Base-by-base conservation (phyloP, 2,888 invertebrate genomes). In the Aproaerema taeniolella region DNA sequence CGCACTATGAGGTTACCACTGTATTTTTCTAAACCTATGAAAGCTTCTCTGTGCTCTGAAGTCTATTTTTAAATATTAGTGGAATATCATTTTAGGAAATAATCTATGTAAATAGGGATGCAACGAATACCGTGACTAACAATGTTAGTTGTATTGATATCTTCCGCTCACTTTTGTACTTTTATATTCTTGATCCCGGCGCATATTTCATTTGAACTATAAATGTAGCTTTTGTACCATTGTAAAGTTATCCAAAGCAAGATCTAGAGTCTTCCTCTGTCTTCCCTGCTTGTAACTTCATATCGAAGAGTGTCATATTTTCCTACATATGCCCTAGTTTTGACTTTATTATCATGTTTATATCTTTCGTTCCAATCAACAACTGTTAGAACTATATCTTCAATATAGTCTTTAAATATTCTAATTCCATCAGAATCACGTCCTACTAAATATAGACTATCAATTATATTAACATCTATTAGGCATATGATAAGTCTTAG, bases 111-210 rank as follows among this genome's bases (percentile, higher is more conserved):
- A 68, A 74, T 74, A 73, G 60, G 66, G 52, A 66, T 53, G 43
- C 67, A 67, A 73, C 66, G 62, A 70, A 67, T 52, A 58, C 61
- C 61, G 45, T 49, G 47, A 55, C 50, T 55, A 52, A 45, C 56
- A 50, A 53, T 66, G 53, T 66, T 61, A 61, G 58, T 52, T 63
- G 53, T 59, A n/a, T n/a, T n/a, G n/a, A n/a, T n/a, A 46, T 55
- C 56, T 70, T 67, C 70, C 55, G 71, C 75, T 81, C 76, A 76
- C 72, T 82, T 77, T 83, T 81, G 74, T 82, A 85, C 82, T 82
- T 83, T 85, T 83, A 79, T 82, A 82, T 73, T 74, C 52, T 67
- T 64, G 53, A 45, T 46, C 58, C 53, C 46, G 43, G 45, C 47
- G 39, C 45, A 50, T 56, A 45, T 51, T 48, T 59, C 52, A 55